These are phyloP conservation scores for Cygnus olor DNA, from an alignment of 2,797 vertebrate genomes.

Conservation along the genomic window DNA sequence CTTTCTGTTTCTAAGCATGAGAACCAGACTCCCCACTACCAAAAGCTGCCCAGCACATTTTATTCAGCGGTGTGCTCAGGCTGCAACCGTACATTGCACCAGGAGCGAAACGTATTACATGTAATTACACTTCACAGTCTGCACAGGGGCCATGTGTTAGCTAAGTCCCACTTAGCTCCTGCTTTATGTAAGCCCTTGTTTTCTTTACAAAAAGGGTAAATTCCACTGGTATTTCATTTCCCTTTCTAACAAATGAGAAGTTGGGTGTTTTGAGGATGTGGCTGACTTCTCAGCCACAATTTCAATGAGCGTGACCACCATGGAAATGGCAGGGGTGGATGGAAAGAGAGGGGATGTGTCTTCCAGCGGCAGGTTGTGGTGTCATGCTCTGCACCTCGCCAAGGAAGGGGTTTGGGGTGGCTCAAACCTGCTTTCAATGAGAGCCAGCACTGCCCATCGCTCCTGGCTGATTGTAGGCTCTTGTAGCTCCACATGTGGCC, in stretches of 20 bases:
- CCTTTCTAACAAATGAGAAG: not conserved
- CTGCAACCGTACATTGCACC: not conserved
- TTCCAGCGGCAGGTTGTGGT: not conserved
- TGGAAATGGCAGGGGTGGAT: not conserved
- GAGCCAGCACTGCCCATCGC: not conserved
- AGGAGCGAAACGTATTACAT: not conserved
- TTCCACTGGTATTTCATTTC: not conserved
- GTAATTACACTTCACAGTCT: not conserved
- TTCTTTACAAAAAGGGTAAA: not conserved
- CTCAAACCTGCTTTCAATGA: not conserved
- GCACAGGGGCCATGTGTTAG: not conserved
- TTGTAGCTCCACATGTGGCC: not conserved
- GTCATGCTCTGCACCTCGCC: not conserved
- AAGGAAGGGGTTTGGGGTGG: fast-evolving
- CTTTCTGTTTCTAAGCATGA: conserved; percentile 10
- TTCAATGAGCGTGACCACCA: fast-evolving
- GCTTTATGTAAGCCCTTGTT: not conserved
- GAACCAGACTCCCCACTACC: not conserved
- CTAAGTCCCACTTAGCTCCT: not conserved
- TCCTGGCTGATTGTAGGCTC: not conserved
- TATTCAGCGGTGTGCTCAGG: not conserved
- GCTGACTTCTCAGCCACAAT: not conserved
- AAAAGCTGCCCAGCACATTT: not conserved
- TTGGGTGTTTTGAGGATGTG: not conserved
- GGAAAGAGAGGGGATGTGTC: not conserved